Base-by-base conservation (phyloP, 2,888 invertebrate species). In the Callinectes sapidus region DNA sequence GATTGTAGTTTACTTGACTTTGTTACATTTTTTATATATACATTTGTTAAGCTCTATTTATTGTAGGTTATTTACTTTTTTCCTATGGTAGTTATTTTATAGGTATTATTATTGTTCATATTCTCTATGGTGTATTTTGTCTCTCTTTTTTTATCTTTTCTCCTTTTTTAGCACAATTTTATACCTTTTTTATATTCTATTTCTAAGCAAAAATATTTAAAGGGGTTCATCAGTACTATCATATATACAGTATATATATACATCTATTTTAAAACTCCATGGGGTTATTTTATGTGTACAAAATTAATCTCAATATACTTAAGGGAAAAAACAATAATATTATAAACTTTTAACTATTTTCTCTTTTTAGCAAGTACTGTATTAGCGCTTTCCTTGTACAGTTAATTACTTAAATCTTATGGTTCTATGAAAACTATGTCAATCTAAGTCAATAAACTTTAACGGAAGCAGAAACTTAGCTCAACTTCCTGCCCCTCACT, bases 371-470 rank as follows among this genome's bases (percentile, higher is more conserved):
- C 81, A 16, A 81, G 35, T n/a, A 77, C 81, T 81, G 35, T 81
- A 81, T 81, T 81, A 32, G 81, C 35, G 81, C 81, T 81, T 35
- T 35, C 81, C 81, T 35, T 35, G 81, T 81, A 81, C 81, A 35
- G 35, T 35, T 81, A 35, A 13, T 16, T 81, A 81, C 35, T 81
- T 35, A 32, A 81, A 81, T 32, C 18, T 81, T 81, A 81, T 28
- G 35, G 81, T 81, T 81, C 32, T 81, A 81, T 81, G 10, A 35
- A 35, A 81, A 81, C n/a, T 28, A 81, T 81, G 81, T 81, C 35
- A 81, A 81, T 81, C 81, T 81, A 81, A 81, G 81, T 81, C 81
- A 81, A 81, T 81, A 81, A 81, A 81, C n/a, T 35, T 35, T 81
- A 81, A 81, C 77, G 32, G 77, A 32, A 81, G 13, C 81, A 71